Percentiles rank a stretch among this genome's conserved stretches.
phyloP scores from a whole-genome alignment of 2,797 vertebrate genomes.

The Micropoecilia bifurca region DNA sequence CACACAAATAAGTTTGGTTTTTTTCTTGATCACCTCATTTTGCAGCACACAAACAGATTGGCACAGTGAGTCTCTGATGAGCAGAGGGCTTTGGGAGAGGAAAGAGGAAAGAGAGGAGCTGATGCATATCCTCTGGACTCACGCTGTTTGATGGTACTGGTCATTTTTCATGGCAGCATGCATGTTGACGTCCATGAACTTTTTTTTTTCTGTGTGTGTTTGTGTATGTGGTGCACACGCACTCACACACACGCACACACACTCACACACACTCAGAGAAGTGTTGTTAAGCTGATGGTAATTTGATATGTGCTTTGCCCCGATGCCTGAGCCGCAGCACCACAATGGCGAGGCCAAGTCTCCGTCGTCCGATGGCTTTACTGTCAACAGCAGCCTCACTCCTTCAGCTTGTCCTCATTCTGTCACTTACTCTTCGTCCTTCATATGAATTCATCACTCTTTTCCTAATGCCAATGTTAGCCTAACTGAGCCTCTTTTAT shows the following conservation, averaged over 20 bases:
- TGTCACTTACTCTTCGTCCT: conserved; percentile 60
- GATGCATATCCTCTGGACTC: conserved; percentile 70
- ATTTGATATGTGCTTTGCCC: conserved; percentile 63
- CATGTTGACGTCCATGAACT: conserved; percentile 1
- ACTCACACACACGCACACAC: neutral
- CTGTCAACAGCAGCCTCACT: conserved; percentile 51
- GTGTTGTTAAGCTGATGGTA: conserved; percentile 55
- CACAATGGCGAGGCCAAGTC: conserved; percentile 44
- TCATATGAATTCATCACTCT: conserved; percentile 40
- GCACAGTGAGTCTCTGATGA: conserved; percentile 64
- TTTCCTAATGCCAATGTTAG: conserved; percentile 26
- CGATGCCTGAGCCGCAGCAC: conserved; percentile 28
- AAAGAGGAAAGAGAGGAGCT: conserved; percentile 62
- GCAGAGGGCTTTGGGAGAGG: conserved; percentile 47
- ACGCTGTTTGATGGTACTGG: conserved; percentile 39
- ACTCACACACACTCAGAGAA: neutral
- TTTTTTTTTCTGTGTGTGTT: neutral
- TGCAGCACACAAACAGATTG: conserved; percentile 37
- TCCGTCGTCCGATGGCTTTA: conserved; percentile 59
- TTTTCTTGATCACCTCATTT: conserved; percentile 42
- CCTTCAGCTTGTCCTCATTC: conserved; percentile 67
- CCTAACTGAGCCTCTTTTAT: conserved; percentile 4
- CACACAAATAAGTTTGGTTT: conserved; percentile 38
- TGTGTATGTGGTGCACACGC: neutral
- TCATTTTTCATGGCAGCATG: conserved; percentile 57